Evolutionary conservation across 2,888 invertebrate genomes (phyloP).

Genomic region (Odontomyia ornata): DNA sequence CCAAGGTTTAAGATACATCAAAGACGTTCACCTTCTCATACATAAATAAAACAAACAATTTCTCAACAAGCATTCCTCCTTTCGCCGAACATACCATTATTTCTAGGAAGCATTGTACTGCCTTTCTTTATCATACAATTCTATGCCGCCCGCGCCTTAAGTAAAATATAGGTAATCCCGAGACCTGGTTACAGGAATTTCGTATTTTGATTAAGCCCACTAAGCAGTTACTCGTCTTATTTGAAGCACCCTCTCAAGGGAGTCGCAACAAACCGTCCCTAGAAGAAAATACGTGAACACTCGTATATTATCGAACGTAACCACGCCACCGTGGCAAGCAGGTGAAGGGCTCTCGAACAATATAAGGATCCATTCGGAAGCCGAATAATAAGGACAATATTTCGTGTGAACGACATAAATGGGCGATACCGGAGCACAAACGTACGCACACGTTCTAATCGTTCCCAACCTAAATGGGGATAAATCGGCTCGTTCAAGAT

Average conservation of each 20-base stretch:
- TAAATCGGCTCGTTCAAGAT: conserved; percentile 36
- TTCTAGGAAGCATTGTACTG: too few species aligned
- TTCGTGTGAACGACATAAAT: conserved; percentile 34
- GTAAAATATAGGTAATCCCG: too few species aligned
- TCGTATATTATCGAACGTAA: conserved; percentile 10
- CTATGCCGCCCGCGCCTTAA: too few species aligned
- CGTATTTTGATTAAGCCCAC: conserved; percentile 26
- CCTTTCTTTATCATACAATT: too few species aligned
- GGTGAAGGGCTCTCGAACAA: conserved; percentile 26
- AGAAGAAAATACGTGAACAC: not conserved
- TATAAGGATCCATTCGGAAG: conserved; percentile 30
- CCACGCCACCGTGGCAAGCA: not conserved
- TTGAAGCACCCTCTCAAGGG: conserved; percentile 24
- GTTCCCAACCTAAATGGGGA: conserved; percentile 3
- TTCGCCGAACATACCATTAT: too few species aligned
- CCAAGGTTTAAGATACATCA: too few species aligned
- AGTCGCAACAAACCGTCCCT: not conserved
- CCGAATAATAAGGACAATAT: conserved; percentile 41
- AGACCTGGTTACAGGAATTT: conserved; percentile 1
- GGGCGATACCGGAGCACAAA: conserved; percentile 10
- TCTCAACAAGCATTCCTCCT: too few species aligned
- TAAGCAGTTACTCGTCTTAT: conserved; percentile 13
- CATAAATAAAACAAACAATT: too few species aligned
- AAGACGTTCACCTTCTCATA: too few species aligned
- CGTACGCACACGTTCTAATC: not conserved